These are phyloP conservation scores for Drosophila neutralis DNA, from an alignment of 2,888 invertebrate species.

Conservation along the genomic window DNA sequence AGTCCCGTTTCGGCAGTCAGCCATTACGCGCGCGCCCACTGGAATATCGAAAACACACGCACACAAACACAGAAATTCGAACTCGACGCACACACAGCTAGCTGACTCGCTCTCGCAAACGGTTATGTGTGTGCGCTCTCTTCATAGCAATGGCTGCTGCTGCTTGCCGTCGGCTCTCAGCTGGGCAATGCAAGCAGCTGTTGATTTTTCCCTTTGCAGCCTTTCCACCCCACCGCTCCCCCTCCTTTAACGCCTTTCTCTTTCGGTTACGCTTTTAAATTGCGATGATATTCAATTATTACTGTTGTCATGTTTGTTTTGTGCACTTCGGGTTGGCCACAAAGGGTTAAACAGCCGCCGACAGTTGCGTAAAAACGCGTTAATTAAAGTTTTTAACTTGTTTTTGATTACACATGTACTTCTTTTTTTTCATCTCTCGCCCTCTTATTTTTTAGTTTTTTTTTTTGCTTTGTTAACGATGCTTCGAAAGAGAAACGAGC, in stretches of 20 bases:
- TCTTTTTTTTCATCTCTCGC: conserved; percentile 3
- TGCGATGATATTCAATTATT: conserved; percentile 80
- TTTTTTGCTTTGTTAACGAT: conserved; percentile 43
- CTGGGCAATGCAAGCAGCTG: conserved; percentile 66
- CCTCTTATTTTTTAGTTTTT: conserved; percentile 4
- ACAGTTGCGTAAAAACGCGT: conserved; percentile 79
- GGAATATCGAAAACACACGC: conserved; percentile 51
- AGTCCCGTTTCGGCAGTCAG: conserved; percentile 57
- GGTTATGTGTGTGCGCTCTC: neutral
- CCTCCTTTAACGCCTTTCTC: neutral
- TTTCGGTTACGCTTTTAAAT: conserved; percentile 71
- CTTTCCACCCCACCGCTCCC: neutral
- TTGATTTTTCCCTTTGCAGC: conserved; percentile 70
- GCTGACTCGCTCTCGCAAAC: conserved; percentile 49
- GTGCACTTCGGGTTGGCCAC: conserved; percentile 62
- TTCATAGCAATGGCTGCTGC: conserved; percentile 73
- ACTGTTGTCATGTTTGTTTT: conserved; percentile 79
- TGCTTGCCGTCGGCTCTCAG: conserved; percentile 63
- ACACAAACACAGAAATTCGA: conserved; percentile 44
- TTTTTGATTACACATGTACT: conserved; percentile 60
- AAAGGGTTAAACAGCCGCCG: conserved; percentile 75
- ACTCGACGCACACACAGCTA: conserved; percentile 37
- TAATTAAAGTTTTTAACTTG: conserved; percentile 78
- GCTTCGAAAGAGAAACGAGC: conserved; percentile 25
- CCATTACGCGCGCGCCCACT: conserved; percentile 62